Conservation (phyloP, 2,888 invertebrate species). For the Volucella bombylans region DNA sequence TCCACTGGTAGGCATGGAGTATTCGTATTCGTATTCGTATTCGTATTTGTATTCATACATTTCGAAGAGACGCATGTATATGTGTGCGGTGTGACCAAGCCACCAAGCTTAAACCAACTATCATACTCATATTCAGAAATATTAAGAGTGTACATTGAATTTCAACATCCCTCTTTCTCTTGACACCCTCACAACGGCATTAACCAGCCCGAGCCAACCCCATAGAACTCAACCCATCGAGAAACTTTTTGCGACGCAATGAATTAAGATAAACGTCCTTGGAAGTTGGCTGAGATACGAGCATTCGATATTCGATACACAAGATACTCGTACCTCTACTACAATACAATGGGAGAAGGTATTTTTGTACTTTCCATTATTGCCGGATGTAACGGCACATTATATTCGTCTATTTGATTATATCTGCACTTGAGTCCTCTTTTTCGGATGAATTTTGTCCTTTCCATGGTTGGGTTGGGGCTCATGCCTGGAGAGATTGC, state of each 20-base stretch:
- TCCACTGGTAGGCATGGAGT: not conserved
- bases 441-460: too few species aligned
- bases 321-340: not conserved
- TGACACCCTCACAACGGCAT: not conserved
- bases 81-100: not conserved
- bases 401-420: constrained; percentile 62
- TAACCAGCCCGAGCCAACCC: not conserved
- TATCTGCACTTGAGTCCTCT: constrained; percentile 43
- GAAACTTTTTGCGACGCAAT: constrained; percentile 65
- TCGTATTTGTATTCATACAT: not conserved
- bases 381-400: constrained; percentile 47
- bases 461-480: not conserved
- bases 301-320: not conserved
- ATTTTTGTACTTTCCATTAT: constrained; percentile 50
- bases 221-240: not conserved
- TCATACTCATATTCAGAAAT: too few species aligned
- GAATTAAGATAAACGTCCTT: constrained; percentile 69
- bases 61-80: constrained; percentile 28
- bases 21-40: too few species aligned
- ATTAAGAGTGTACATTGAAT: not conserved
- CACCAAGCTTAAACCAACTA: too few species aligned
- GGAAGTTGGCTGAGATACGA: constrained; percentile 14
- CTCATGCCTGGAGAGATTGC: not conserved
- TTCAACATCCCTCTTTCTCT: not conserved
- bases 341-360: constrained; percentile 30